Conservation (phyloP, 2,888 invertebrate species). For the Clitarchus hookeri region DNA sequence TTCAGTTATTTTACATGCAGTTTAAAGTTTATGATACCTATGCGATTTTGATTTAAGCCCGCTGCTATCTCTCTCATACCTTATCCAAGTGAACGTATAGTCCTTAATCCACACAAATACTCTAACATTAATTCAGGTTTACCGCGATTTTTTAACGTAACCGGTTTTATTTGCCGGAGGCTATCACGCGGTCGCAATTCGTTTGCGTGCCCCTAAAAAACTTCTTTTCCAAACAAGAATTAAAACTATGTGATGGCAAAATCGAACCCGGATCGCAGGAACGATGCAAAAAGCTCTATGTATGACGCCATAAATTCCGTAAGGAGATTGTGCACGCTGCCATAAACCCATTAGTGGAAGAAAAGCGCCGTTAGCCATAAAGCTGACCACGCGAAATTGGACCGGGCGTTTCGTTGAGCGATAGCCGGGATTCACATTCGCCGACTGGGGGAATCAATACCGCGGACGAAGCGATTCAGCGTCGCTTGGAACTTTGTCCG, state of each 20-base stretch:
- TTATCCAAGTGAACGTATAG: no score
- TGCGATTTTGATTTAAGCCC: no score
- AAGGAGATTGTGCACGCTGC: slow-evolving; percentile 7
- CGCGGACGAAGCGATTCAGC: no score
- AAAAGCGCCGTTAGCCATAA: slow-evolving; percentile 3
- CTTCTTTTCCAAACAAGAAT: not conserved
- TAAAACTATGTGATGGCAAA: not conserved
- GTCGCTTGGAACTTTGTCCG: no score
- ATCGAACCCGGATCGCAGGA: not conserved
- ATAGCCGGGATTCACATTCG: not conserved
- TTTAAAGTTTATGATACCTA: no score
- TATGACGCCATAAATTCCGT: slow-evolving; percentile 8
- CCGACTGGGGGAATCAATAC: not conserved
- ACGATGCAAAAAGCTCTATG: not conserved
- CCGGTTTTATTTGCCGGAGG: not conserved
- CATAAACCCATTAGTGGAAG: not conserved
- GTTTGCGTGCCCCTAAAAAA: not conserved
- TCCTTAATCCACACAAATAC: no score
- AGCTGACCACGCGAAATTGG: slow-evolving; percentile 1
- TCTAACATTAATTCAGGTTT: not conserved
- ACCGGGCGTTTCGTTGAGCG: not conserved
- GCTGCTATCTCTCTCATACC: no score
- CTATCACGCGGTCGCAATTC: not conserved
- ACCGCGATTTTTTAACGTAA: not conserved
- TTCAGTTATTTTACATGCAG: no score